Percentiles rank a stretch among this genome's conserved stretches.
Conservation (phyloP, 1,140 invertebrate species). For the Carposina sasakii region DNA sequence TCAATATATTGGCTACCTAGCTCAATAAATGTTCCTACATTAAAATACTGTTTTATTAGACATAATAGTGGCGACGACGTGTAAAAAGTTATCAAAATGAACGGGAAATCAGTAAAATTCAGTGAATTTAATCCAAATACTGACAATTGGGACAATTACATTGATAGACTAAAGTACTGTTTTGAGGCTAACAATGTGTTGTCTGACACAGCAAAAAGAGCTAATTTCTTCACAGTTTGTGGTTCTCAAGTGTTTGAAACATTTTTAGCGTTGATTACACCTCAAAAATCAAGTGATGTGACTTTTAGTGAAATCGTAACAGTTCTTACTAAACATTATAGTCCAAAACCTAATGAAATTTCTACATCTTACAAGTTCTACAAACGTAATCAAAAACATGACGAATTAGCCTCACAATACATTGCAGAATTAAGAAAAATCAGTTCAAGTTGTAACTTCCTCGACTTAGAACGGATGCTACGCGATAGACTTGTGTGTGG, state of each 20-base stretch:
- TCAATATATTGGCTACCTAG: no score
- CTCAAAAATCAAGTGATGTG: conserved; percentile 18
- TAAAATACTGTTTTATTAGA: no score
- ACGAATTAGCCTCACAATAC: conserved; percentile 14
- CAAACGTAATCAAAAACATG: no score
- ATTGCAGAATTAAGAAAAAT: conserved; percentile 22
- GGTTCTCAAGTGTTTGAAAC: conserved; percentile 24
- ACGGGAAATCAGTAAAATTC: no score
- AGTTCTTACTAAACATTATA: conserved; percentile 25
- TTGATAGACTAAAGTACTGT: conserved; percentile 25
- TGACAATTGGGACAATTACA: conserved; percentile 25
- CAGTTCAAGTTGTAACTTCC: conserved; percentile 26
- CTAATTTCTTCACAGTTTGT: conserved; percentile 31
- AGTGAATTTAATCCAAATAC: no score
- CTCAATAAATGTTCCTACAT: no score
- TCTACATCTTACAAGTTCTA: conserved; percentile 20
- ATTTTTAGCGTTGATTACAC: conserved; percentile 23
- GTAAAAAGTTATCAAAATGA: no score
- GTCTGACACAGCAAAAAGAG: conserved; percentile 14
- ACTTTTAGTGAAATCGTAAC: conserved; percentile 16
- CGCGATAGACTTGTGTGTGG: no score
- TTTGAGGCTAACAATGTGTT: conserved; percentile 22
- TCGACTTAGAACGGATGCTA: conserved; percentile 28
- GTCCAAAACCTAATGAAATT: conserved; percentile 32
- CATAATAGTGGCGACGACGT: no score